Evolutionary conservation across 1,140 invertebrate species (phyloP), one percentile per base, ranked within the genome.

Genomic region (Hypothenemus hampei): DNA sequence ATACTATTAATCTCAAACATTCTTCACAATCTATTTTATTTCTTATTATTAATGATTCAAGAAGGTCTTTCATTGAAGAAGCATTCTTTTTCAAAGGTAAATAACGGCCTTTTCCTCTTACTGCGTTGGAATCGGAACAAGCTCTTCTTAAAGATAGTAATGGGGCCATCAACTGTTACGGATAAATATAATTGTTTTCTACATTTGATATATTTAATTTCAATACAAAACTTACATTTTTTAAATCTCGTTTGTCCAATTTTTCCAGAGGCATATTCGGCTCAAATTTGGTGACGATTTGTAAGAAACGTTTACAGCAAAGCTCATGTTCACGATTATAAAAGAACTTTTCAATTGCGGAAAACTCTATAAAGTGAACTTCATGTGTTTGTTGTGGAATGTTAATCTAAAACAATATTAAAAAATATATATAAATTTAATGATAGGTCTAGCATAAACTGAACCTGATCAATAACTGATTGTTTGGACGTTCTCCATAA

Each of bases 401-500:
- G 33, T 73, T 69, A 11, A 80, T 69, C 61, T 68, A 15, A 52
- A 54, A 62, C 40, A 33, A 39, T 21, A 43, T 16, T 37, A 3
- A 23, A 43, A 11, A 46, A 29, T 31, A 10, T 46, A 19, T n/a
- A n/a, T 3, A 3, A 47, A 4, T 7, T 20, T 10, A 24, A 41
- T n/a, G 16, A 44, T 13, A 43, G 31, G 24, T 29, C 15, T 24
- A 24, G 13, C 8, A 43, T 16, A 23, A 22, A 37, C 18, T 8
- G 62, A n/a, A 69, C 66, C 58, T 70, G 64, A 61, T 77, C 71
- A 3, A 81, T 61, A 29, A 88, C 81, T 66, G 86, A 80, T 26
- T 73, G 73, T 67, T 86, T 87, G 0, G 75, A 67, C 13, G 80
- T 86, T 31, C 87, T 73, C 86, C 87, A 89, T 65, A 90, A 70